Conservation (phyloP, 2,797 vertebrate species). For the Centropyge bicolor region DNA sequence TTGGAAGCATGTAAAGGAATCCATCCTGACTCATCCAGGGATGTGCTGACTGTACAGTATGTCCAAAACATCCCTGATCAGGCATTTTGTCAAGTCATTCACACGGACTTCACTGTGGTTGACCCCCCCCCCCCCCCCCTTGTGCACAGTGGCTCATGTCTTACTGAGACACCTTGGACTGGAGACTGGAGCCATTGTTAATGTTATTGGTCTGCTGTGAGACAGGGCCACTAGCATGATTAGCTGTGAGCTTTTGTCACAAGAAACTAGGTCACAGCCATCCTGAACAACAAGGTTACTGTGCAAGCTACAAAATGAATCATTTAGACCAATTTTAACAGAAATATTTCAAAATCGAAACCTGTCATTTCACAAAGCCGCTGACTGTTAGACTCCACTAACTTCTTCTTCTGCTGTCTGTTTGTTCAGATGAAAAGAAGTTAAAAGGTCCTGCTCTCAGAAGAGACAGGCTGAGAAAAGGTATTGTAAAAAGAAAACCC, state of each 20-base stretch:
- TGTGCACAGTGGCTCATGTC: background rate
- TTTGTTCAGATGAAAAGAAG: slow-evolving; percentile 59
- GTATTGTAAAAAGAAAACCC: background rate
- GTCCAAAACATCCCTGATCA: background rate
- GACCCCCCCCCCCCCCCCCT: too few species aligned
- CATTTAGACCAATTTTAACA: too few species aligned
- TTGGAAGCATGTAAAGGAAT: background rate
- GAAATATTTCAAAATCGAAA: background rate
- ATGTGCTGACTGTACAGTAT: background rate
- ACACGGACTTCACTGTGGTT: background rate
- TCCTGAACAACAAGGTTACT: too few species aligned
- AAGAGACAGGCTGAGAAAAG: slow-evolving; percentile 49
- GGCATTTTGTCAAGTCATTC: background rate
- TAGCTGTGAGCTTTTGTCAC: background rate
- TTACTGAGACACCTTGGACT: background rate
- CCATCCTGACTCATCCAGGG: background rate
- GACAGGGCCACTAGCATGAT: background rate
- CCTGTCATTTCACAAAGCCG: background rate
- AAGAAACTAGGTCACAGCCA: too few species aligned
- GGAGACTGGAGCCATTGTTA: background rate
- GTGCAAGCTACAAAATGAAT: too few species aligned
- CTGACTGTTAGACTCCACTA: background rate
- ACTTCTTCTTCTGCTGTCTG: slow-evolving; percentile 12
- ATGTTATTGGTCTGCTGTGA: background rate
- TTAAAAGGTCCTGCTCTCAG: slow-evolving; percentile 29